Evolutionary conservation across 1,140 invertebrate species (phyloP), one percentile per base, ranked within the genome.

Genomic region (Aphelinus atriplicis): DNA sequence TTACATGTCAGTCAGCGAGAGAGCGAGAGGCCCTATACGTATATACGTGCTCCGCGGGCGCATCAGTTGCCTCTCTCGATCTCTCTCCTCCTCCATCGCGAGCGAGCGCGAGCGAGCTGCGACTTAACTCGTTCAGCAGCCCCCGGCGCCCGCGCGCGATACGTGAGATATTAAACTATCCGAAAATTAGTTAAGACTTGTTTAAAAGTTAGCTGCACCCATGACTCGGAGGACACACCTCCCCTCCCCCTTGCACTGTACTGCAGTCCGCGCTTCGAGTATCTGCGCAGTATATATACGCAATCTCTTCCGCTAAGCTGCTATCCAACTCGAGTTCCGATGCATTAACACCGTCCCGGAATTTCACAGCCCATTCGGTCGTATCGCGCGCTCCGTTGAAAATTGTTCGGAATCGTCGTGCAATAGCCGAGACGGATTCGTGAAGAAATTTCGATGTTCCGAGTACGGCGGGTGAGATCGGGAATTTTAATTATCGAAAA

Each of bases 151-250:
- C 55, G 73, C 51, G 46, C 73, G 57, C 58, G 42, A 81, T 83
- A 80, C 81, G 78, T 81, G 80, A 83, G 81, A 85, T 87, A 86
- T 86, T 83, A 87, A 87, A 86, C 84, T 86, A 86, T 85, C 83
- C 81, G 83, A 84, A 86, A 87, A 86, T 87, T 84, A 87, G 85
- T 85, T 84, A 81, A 87, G 80, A 83, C 83, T 84, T 86, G 86
- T 84, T 87, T 84, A 83, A 88, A 87, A 87, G 84, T 87, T 87
- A 77, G 73, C 72, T 77, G 74, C 77, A 77, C 76, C 73, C 77
- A 7, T 48, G 51, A 26, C 26, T 26, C 26, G 26, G 26, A 26
- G 26, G 26, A 26, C 26, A 26, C 26, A 26, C 26, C 26, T 26
- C 26, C 26, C 26, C 26, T 26, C 26, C 26, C 26, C 26, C 26